Evolutionary conservation across 2,888 invertebrate species (phyloP), one percentile per base, ranked within the genome.

Genomic region (Tachina fera): DNA sequence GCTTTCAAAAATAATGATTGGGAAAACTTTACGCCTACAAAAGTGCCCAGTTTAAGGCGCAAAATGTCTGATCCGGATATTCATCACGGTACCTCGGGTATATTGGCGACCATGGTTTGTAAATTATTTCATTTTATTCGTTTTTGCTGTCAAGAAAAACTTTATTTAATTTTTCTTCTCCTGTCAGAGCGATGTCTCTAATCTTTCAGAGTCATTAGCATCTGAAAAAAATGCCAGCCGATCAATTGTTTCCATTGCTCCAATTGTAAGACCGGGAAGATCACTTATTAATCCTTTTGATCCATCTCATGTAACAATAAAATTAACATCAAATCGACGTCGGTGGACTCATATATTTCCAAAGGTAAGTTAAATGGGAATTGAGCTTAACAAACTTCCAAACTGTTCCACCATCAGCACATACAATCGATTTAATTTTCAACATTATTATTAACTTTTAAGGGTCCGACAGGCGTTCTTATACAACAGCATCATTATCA

Each of bases 301-400:
- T 92, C 99, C 99, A 0, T 98, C 98, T 0, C 97, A 98, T 91
- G 98, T 99, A 77, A 98, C 98, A 47, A 98, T 98, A 88, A 98
- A 98, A 92, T 93, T 98, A 65, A 99, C 98, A 0, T 98, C 98
- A 72, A 98, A 98, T 92, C 94, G 99, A 67, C 94, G 99, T 47
- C 95, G 99, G 79, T 99, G 99, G 99, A 98, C 98, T 0, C 99
- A 99, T 92, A 99, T 99, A 89, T 99, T 99, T 92, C 99, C 99
- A 3, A 97, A 97, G 88, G 91, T 90, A 87, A 45, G 41, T 53
- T 14, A 6, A 31, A 31, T 31, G 5, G 9, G 19, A 56, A 4
- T n/a, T 22, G n/a, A 16, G 11, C 11, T 22, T 3, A 56, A 47
- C 19, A 3, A 45, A 13, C 10, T 19, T 19, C 9, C 43, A 43